Conservation (phyloP, 1,140 invertebrate genomes). For the Lasaia peninsularis region DNA sequence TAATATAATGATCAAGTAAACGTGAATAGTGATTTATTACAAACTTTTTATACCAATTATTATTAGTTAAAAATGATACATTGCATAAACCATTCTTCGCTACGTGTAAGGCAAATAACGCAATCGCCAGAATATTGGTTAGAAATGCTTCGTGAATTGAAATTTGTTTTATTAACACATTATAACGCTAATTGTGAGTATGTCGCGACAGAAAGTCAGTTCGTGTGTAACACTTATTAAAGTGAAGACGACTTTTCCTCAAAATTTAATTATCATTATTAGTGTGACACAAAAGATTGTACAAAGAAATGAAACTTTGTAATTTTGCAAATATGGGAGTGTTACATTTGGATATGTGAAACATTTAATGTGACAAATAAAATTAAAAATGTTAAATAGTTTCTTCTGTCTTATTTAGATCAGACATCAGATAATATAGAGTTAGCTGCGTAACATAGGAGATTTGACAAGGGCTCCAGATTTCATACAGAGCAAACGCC, state of each 20-base stretch:
- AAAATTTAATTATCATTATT: conserved; percentile 73
- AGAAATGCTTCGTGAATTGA: conserved; percentile 45
- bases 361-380: background rate
- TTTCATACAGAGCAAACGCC: too few relatives aligned
- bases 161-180: conserved; percentile 67
- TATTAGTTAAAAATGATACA: conserved; percentile 13
- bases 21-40: conserved; percentile 12
- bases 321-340: background rate
- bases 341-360: background rate
- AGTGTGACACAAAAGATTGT: conserved; percentile 51
- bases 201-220: conserved; percentile 44
- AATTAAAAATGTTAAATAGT: too few relatives aligned
- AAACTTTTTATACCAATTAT: conserved; percentile 13
- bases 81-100: conserved; percentile 12
- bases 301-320: conserved; percentile 4
- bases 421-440: too few relatives aligned
- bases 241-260: conserved; percentile 54
- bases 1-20: conserved; percentile 13
- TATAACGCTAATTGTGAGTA: conserved; percentile 60
- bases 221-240: conserved; percentile 71
- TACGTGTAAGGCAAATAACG: conserved; percentile 18
- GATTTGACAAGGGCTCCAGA: too few relatives aligned
- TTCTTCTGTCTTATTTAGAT: too few relatives aligned
- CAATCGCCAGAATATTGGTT: conserved; percentile 24
- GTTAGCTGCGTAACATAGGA: too few relatives aligned